These are phyloP conservation scores for Diadema setosum DNA, from an alignment of 35 echinoderm and acorn worm species.

Conservation along the genomic window DNA sequence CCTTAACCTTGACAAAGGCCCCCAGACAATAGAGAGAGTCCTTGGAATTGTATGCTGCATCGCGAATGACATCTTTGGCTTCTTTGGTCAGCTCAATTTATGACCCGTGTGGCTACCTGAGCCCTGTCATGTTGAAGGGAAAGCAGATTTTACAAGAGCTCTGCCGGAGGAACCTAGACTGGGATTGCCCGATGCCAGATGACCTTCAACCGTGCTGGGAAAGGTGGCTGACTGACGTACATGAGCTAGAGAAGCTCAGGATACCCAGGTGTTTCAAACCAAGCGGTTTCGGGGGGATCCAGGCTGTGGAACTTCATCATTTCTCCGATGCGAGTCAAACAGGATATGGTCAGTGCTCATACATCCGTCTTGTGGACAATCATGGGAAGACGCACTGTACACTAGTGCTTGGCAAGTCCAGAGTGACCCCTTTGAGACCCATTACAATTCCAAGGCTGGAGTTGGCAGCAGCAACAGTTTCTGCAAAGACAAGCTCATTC, in stretches of 20 bases:
- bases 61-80: constrained; percentile 23
- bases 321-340: constrained; percentile 63
- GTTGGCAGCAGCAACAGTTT: constrained; percentile 44
- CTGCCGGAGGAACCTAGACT: constrained; percentile 24
- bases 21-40: constrained; percentile 38
- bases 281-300: not conserved
- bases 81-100: constrained; percentile 34
- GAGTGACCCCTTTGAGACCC: constrained; percentile 59
- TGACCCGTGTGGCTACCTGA: constrained; percentile 48
- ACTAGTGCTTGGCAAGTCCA: not conserved
- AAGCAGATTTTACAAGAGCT: constrained; percentile 59
- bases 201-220: constrained; percentile 41
- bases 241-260: not conserved
- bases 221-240: constrained; percentile 32
- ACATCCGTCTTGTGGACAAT: constrained; percentile 42
- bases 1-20: constrained; percentile 3
- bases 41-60: constrained; percentile 53
- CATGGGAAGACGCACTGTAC: not conserved
- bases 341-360: constrained; percentile 52
- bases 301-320: constrained; percentile 48
- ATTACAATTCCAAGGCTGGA: constrained; percentile 46
- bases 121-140: constrained; percentile 50
- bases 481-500: not conserved
- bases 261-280: constrained; percentile 56
- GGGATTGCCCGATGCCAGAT: constrained; percentile 45